These are phyloP conservation scores for Lypha dubia DNA, from an alignment of 2,888 invertebrate species.

Conservation along the genomic window DNA sequence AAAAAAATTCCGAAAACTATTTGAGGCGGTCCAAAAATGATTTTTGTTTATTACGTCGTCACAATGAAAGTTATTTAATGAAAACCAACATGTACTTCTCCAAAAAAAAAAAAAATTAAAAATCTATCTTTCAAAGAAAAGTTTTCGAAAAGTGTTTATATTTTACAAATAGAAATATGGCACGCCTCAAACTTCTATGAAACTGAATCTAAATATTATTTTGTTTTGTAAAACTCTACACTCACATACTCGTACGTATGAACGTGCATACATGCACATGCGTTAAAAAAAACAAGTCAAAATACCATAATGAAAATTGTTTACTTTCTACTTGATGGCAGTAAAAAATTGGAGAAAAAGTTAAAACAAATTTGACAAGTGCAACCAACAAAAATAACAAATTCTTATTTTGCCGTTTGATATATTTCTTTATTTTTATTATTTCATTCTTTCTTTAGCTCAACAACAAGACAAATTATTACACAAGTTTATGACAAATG, in stretches of 20 bases:
- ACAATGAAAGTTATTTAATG: too few species aligned
- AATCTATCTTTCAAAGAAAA: too few species aligned
- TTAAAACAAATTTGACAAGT: neutral
- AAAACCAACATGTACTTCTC: too few species aligned
- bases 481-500: slow-evolving; percentile 37
- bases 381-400: neutral
- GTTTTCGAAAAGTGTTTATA: neutral
- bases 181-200: neutral
- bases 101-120: too few species aligned
- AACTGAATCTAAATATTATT: neutral
- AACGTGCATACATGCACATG: neutral
- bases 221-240: neutral
- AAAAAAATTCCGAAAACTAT: too few species aligned
- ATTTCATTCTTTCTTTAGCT: neutral
- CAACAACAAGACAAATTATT: slow-evolving; percentile 48
- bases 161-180: neutral
- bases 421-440: slow-evolving; percentile 1
- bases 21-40: too few species aligned
- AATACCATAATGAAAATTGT: neutral
- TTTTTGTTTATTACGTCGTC: too few species aligned
- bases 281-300: neutral
- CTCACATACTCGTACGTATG: neutral
- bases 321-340: slow-evolving; percentile 15
- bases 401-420: slow-evolving; percentile 1
- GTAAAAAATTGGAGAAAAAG: neutral